These are phyloP conservation scores for Turritopsis rubra DNA, from an alignment of 30 jellyfish, hydroid and myxozoan species.

Conservation along the genomic window DNA sequence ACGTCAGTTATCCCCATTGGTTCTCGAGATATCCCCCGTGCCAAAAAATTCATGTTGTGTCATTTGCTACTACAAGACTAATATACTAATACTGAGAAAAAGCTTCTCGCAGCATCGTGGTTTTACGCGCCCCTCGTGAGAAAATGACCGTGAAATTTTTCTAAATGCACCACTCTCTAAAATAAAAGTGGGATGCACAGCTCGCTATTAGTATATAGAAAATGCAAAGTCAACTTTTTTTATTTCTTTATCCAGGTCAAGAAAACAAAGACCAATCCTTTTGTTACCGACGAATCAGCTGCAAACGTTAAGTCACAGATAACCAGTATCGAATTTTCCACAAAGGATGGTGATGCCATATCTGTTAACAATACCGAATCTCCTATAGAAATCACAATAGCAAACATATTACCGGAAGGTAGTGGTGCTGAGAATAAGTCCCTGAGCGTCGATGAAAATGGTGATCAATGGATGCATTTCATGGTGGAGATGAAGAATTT, in stretches of 20 bases:
- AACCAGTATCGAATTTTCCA: constrained; percentile 23
- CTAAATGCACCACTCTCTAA: too few relatives aligned
- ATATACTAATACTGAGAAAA: too few relatives aligned
- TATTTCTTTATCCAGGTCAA: not conserved
- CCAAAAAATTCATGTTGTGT: too few relatives aligned
- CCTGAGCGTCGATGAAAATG: not conserved
- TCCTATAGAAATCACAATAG: constrained; percentile 32
- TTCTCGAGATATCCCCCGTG: too few relatives aligned
- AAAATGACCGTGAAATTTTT: too few relatives aligned
- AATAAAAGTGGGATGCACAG: too few relatives aligned
- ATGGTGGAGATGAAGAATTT: constrained; percentile 19
- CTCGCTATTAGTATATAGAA: too few relatives aligned
- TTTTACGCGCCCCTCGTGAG: too few relatives aligned
- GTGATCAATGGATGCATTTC: constrained; percentile 23
- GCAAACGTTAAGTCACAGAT: constrained; percentile 33
- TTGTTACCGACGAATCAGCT: not conserved
- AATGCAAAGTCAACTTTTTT: too few relatives aligned
- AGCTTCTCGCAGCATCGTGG: too few relatives aligned
- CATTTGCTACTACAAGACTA: too few relatives aligned
- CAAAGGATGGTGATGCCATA: constrained; percentile 25
- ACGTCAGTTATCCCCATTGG: too few relatives aligned
- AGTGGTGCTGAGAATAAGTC: constrained; percentile 27
- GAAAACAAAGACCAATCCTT: not conserved
- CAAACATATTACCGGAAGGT: constrained; percentile 19
- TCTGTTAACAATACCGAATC: constrained; percentile 25